Evolutionary conservation across 2,113 vertebrate species (phyloP), one percentile per base, ranked within the genome.

Genomic region (Hypocryptadius cinnamomeus): DNA sequence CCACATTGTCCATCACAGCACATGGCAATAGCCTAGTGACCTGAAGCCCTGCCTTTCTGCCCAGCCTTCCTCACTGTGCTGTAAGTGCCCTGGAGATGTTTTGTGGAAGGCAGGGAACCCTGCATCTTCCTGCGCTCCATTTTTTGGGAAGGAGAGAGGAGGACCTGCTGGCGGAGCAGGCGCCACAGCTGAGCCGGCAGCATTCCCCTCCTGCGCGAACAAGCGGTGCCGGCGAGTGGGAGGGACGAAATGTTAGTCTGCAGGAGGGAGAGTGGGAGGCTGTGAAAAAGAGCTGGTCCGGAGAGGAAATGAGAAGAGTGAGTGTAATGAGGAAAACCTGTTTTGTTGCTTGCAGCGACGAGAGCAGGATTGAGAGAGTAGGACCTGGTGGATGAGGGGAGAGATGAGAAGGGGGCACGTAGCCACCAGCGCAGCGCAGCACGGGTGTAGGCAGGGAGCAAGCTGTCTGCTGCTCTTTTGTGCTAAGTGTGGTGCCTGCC

Each of bases 381-480:
- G 79, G 76, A 37, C 40, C 89, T 20, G 56, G 65, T 68, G 93
- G 40, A 56, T 80, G 48, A 19, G 60, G n/a, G 44, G 27, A 48
- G 71, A 68, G 30, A 66, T 40, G 47, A 71, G 82, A 82, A 86
- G 0, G 5, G 48, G 57, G 47, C 18, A 0, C 22, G 1, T 35
- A 74, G 50, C 27, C 39, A 89, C 66, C 7, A 17, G 74, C 7
- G 1, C 66, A 40, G 89, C 21, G 2, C 66, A 40, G 89, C 21
- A 2, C 1, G n/a, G 59, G 23, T 2, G 85, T 91, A 50, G 95
- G 93, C 85, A 96, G 93, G 45, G 82, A 95, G 70, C 47, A 74
- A 86, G 85, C 83, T 91, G 81, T 77, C 77, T 86, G 90, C 76
- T 96, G 93, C 94, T 93, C 94, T 94, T 92, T 95, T 95, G 77